Conservation (phyloP, 2,888 invertebrate genomes). For the Sycophila texana region DNA sequence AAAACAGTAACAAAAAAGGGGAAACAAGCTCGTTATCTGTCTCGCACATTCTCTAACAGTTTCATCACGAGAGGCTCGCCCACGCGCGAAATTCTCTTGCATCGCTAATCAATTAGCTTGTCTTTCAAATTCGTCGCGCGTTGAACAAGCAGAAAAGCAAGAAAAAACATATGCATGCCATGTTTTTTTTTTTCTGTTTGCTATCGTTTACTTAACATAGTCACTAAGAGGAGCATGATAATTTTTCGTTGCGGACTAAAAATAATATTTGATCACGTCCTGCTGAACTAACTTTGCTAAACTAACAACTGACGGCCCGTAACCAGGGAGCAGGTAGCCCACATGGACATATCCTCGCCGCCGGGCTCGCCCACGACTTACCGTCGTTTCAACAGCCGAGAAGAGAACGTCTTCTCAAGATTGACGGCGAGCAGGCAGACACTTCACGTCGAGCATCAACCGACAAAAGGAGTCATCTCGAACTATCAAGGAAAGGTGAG, state of each 20-base stretch:
- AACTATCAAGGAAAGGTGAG: constrained; percentile 79
- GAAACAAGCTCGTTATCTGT: constrained; percentile 18
- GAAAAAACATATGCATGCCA: constrained; percentile 10
- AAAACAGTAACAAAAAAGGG: constrained; percentile 30
- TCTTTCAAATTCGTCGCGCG: constrained; percentile 20
- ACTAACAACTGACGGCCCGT: constrained; percentile 69
- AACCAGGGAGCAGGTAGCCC: constrained; percentile 77
- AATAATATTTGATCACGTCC: neutral
- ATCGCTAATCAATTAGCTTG: constrained; percentile 23
- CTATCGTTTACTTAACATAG: too few species aligned
- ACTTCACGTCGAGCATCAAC: constrained; percentile 76
- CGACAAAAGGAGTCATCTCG: constrained; percentile 78
- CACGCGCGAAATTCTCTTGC: neutral
- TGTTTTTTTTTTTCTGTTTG: too few species aligned
- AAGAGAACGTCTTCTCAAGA: constrained; percentile 87
- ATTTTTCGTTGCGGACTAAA: constrained; percentile 8
- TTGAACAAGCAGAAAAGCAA: neutral
- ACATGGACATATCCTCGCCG: constrained; percentile 79
- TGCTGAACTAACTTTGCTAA: constrained; percentile 54
- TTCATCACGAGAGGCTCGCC: neutral
- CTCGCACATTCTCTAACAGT: constrained; percentile 33
- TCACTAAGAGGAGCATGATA: constrained; percentile 34
- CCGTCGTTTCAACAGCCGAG: constrained; percentile 76
- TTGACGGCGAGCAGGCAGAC: constrained; percentile 80
- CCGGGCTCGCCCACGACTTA: constrained; percentile 80